Percentiles rank a stretch among this genome's conserved stretches.
These are phyloP conservation scores for Elanus axillaris DNA, from an alignment of 2,113 vertebrate species.

Conservation along the genomic window DNA sequence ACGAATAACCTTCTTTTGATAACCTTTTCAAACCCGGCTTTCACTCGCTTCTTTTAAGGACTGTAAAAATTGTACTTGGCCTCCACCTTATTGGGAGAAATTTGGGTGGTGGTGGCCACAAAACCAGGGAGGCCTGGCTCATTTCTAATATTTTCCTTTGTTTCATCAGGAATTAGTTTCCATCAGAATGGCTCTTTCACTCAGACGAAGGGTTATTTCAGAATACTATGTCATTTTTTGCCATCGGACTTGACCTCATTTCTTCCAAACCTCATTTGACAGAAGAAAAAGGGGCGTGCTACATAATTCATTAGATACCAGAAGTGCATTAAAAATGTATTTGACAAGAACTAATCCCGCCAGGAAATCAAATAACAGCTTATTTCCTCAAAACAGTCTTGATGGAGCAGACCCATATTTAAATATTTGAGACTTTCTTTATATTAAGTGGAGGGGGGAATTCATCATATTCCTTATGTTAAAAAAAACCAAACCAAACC, in stretches of 20 bases:
- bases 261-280: constrained; percentile 34
- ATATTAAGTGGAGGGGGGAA: not conserved
- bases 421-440: not conserved
- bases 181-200: not conserved
- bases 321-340: constrained; percentile 59
- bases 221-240: not conserved
- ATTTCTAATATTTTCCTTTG: not conserved
- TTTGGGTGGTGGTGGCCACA: not conserved
- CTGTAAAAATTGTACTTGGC: not conserved
- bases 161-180: not conserved
- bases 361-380: constrained; percentile 41
- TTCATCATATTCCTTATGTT: not conserved
- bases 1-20: not conserved
- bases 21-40: not conserved
- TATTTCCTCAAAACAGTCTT: constrained; percentile 26
- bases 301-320: constrained; percentile 56
- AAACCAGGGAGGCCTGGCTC: not conserved
- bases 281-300: not conserved
- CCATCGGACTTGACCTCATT: constrained; percentile 36
- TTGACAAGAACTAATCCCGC: constrained; percentile 24
- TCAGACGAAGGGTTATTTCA: not conserved
- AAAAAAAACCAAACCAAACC: not conserved
- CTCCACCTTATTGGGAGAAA: not conserved
- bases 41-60: not conserved
- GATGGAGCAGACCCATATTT: not conserved